Conservation (phyloP, 2,113 vertebrate species). For the Cyprinodon tularosa region DNA sequence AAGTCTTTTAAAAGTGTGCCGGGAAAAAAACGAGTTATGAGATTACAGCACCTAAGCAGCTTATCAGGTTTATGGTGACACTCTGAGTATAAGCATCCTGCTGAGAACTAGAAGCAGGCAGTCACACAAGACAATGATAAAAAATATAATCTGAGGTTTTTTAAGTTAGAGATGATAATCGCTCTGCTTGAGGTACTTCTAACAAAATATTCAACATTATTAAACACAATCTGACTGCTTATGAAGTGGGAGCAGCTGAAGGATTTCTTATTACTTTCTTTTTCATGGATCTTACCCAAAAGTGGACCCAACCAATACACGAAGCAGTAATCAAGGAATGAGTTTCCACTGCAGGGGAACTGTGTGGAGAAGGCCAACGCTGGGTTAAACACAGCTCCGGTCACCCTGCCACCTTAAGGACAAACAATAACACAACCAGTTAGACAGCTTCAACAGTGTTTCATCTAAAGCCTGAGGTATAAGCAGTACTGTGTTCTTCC, state of each 20-base stretch:
- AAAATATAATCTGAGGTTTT: too few relatives aligned
- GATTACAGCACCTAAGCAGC: constrained; percentile 20
- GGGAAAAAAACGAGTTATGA: constrained; percentile 2
- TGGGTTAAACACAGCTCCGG: constrained; percentile 93
- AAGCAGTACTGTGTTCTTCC: too few relatives aligned
- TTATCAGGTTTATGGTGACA: constrained; percentile 25
- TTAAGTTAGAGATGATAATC: neutral
- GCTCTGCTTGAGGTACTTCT: neutral
- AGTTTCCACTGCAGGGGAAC: constrained; percentile 85
- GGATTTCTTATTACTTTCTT: too few relatives aligned
- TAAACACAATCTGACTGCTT: neutral
- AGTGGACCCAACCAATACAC: constrained; percentile 92
- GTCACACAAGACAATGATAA: neutral
- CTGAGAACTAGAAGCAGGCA: neutral
- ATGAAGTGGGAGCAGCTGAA: neutral
- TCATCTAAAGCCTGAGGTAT: too few relatives aligned
- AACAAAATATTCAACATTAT: neutral
- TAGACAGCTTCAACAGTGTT: too few relatives aligned
- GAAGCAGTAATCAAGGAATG: constrained; percentile 81
- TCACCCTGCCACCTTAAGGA: constrained; percentile 84
- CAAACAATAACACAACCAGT: constrained; percentile 16
- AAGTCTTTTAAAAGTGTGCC: neutral
- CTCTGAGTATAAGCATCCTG: neutral
- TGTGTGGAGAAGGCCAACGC: constrained; percentile 90
- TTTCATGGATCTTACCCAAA: constrained; percentile 81